These are phyloP conservation scores for Pagrus major DNA, from an alignment of 2,113 vertebrate species.

Conservation along the genomic window DNA sequence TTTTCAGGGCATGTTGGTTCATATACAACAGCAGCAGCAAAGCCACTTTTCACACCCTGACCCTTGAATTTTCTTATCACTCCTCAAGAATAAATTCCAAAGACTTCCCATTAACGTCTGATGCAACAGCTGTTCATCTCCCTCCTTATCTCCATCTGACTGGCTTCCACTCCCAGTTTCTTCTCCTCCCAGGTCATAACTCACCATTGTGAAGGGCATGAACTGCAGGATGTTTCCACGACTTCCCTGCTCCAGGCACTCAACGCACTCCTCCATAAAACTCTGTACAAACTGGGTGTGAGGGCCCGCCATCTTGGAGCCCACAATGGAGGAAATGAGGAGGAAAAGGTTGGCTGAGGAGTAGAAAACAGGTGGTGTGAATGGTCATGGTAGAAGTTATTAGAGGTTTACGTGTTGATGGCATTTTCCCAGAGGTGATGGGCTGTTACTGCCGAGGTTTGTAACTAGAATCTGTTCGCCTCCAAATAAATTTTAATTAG, in stretches of 20 bases:
- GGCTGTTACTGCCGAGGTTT: not conserved
- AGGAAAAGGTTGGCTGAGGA: constrained; percentile 95
- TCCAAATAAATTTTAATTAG: not conserved
- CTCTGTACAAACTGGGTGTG: constrained; percentile 99
- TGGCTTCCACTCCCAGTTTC: not conserved
- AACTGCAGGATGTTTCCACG: constrained; percentile 96
- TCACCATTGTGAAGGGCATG: constrained; percentile 98
- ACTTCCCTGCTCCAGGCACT: constrained; percentile 94
- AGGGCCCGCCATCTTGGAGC: constrained; percentile 92
- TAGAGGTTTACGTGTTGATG: not conserved
- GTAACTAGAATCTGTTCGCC: not conserved
- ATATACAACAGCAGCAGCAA: too few relatives aligned
- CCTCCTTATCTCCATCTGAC: constrained; percentile 16
- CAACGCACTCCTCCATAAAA: constrained; percentile 98
- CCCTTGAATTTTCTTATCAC: not conserved
- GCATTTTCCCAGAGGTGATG: not conserved
- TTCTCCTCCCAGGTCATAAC: constrained; percentile 51
- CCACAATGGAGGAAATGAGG: constrained; percentile 94
- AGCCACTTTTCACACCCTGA: not conserved
- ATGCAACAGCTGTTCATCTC: constrained; percentile 7
- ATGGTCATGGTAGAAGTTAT: not conserved
- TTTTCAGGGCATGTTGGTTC: not conserved
- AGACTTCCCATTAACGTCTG: constrained; percentile 17
- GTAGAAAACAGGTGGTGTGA: not conserved
- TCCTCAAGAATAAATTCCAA: not conserved